A percentile compares a stretch with the other conserved stretches of the same genome.
Evolutionary conservation across 2,113 vertebrate genomes (phyloP).

Genomic region (Gobio gobio): DNA sequence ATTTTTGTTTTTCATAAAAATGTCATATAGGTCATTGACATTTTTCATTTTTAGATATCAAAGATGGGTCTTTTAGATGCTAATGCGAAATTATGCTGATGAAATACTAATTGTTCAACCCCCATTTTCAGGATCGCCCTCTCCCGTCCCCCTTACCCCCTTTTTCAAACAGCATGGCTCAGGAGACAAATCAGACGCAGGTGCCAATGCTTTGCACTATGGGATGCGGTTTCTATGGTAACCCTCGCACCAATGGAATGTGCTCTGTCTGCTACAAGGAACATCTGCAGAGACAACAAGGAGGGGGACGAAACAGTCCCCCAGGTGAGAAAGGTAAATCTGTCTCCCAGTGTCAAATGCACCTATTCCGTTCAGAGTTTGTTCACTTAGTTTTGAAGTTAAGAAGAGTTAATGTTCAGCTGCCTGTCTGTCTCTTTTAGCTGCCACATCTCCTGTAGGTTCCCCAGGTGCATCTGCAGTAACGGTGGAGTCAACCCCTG

Average conservation of each 20-base stretch:
- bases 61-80: slow-evolving; percentile 39
- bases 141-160: slow-evolving; percentile 73
- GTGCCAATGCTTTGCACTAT: slow-evolving; percentile 89
- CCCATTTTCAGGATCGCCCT: slow-evolving; percentile 72
- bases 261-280: slow-evolving; percentile 93
- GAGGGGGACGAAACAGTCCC: slow-evolving; percentile 83
- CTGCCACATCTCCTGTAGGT: slow-evolving; percentile 72
- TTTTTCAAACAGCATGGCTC: slow-evolving; percentile 82
- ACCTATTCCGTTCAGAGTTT: not conserved
- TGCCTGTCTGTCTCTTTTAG: slow-evolving; percentile 58
- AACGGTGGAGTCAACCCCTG: slow-evolving; percentile 72
- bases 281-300: slow-evolving; percentile 89
- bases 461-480: slow-evolving; percentile 71
- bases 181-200: slow-evolving; percentile 91
- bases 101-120: slow-evolving; percentile 59
- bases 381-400: slow-evolving; percentile 2
- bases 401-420: not conserved
- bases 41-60: too few species aligned
- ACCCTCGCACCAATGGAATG: slow-evolving; percentile 90
- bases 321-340: slow-evolving; percentile 81
- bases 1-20: not conserved
- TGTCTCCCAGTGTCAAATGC: not conserved
- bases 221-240: slow-evolving; percentile 91
- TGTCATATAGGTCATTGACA: not conserved
- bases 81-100: not conserved